phyloP scores from a whole-genome alignment of 2,888 invertebrate species.

The Aphrophora alni region DNA sequence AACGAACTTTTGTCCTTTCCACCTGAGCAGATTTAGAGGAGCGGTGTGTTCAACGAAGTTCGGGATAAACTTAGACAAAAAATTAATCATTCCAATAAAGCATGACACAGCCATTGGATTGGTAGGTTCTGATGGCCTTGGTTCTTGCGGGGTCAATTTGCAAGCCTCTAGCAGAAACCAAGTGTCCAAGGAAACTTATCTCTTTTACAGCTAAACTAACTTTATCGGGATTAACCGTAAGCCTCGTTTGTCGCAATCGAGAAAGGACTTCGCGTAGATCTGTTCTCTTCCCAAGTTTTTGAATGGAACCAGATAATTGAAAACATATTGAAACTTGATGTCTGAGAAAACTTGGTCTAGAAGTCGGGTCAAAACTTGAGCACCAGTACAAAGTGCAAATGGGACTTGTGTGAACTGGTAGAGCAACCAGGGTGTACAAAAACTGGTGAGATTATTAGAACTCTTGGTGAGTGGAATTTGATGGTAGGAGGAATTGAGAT shows the following conservation, averaged over 20 bases:
- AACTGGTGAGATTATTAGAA: constrained; percentile 31
- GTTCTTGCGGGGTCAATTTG: constrained; percentile 43
- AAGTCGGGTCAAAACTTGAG: constrained; percentile 37
- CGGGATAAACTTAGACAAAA: constrained; percentile 50
- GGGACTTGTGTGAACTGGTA: constrained; percentile 37
- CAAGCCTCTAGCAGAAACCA: constrained; percentile 32
- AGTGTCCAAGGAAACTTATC: constrained; percentile 36
- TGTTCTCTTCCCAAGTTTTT: constrained; percentile 33
- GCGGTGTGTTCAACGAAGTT: constrained; percentile 43
- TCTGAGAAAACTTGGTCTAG: constrained; percentile 41
- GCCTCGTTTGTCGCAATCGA: constrained; percentile 31
- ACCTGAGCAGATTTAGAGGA: constrained; percentile 48
- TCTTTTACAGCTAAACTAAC: constrained; percentile 29
- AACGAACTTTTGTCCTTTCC: constrained; percentile 20
- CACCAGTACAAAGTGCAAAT: constrained; percentile 38
- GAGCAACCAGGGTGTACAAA: constrained; percentile 21
- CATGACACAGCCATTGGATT: constrained; percentile 41
- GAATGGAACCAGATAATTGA: constrained; percentile 44
- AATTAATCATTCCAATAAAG: constrained; percentile 47
- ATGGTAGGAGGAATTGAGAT: constrained; percentile 39
- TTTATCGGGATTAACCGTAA: constrained; percentile 31
- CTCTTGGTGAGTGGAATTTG: constrained; percentile 34
- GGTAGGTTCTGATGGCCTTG: constrained; percentile 38
- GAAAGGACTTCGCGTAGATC: constrained; percentile 34
- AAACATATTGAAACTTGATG: constrained; percentile 38